Evolutionary conservation across 2,113 vertebrate species (phyloP).

Genomic region (Echinops telfairi): DNA sequence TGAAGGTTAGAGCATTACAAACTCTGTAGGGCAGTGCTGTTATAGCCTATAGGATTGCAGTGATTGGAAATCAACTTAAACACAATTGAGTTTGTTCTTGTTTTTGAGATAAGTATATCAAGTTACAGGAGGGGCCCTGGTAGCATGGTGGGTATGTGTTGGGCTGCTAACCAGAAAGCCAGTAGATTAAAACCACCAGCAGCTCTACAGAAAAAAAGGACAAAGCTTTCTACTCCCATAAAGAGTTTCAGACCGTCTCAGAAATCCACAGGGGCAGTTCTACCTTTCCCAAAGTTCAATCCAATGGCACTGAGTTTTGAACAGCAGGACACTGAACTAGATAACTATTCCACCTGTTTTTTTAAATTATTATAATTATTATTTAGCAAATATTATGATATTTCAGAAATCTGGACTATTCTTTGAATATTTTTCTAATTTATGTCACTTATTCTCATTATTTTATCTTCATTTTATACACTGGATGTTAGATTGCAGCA

Average conservation of each 20-base stretch:
- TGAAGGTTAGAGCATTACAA: neutral
- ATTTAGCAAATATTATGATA: neutral
- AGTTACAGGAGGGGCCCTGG: no score
- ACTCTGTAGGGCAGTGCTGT: neutral
- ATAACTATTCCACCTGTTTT: neutral
- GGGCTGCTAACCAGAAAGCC: no score
- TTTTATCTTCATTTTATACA: slow-evolving; percentile 60
- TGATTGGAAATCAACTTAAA: neutral
- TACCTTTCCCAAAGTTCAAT: no score
- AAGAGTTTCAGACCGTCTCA: no score
- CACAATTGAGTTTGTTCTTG: no score
- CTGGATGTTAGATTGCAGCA: slow-evolving; percentile 45
- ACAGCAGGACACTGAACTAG: no score
- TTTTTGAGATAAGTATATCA: neutral
- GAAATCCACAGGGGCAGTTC: no score
- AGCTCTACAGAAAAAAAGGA: no score
- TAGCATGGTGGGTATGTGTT: no score
- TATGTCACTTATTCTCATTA: slow-evolving; percentile 72
- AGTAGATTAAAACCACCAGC: no score
- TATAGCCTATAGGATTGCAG: neutral
- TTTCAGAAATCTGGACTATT: slow-evolving; percentile 14
- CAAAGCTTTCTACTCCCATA: no score
- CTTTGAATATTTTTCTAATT: slow-evolving; percentile 45
- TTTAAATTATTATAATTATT: neutral
- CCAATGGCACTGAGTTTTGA: no score